Evolutionary conservation across 2,888 invertebrate species (phyloP).

Genomic region (Drosophila ezoana): DNA sequence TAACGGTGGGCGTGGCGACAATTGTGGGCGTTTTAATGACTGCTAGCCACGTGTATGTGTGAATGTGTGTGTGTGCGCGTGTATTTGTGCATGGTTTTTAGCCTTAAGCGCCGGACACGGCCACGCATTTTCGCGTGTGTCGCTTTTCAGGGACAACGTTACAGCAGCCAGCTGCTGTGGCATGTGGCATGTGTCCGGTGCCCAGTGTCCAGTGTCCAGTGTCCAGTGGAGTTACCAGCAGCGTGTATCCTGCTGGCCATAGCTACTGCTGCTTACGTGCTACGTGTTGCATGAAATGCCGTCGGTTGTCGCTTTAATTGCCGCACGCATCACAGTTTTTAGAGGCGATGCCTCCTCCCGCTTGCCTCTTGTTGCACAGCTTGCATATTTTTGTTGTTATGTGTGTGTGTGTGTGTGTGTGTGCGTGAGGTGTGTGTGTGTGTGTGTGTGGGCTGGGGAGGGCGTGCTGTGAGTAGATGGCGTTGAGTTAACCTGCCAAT

Average conservation of each 20-base stretch:
- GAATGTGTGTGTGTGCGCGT: neutral
- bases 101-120: slow-evolving; percentile 22
- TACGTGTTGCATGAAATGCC: slow-evolving; percentile 60
- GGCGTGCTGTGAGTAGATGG: neutral
- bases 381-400: neutral
- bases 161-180: slow-evolving; percentile 20
- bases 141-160: slow-evolving; percentile 22
- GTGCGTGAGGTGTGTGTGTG: neutral
- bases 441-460: neutral
- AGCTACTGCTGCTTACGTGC: slow-evolving; percentile 3
- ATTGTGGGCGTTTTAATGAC: slow-evolving; percentile 51
- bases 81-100: slow-evolving; percentile 21
- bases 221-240: slow-evolving; percentile 1
- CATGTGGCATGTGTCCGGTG: slow-evolving; percentile 19
- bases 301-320: slow-evolving; percentile 56
- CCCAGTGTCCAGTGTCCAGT: too few relatives aligned
- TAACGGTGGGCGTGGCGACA: slow-evolving; percentile 38
- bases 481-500: slow-evolving; percentile 1
- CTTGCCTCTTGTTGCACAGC: slow-evolving; percentile 4
- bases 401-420: neutral
- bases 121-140: slow-evolving; percentile 48
- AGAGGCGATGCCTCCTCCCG: slow-evolving; percentile 6
- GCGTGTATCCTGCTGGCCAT: slow-evolving; percentile 9
- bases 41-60: slow-evolving; percentile 14
- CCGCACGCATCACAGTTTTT: slow-evolving; percentile 55